These are phyloP conservation scores for Zapornia atra DNA, from an alignment of 2,113 vertebrate species.

Conservation along the genomic window DNA sequence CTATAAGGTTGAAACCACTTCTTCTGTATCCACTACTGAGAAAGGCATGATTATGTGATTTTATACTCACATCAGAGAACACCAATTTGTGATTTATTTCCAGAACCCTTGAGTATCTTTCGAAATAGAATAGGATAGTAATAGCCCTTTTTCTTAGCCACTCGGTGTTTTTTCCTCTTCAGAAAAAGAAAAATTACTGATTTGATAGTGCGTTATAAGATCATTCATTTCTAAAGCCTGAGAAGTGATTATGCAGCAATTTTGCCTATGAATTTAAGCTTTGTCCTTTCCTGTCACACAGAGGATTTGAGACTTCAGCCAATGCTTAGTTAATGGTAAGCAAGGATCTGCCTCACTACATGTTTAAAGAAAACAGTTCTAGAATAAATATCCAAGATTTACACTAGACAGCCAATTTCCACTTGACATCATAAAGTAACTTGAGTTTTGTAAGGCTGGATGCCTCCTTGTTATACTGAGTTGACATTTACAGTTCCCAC, in stretches of 20 bases:
- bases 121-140: neutral
- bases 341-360: neutral
- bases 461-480: neutral
- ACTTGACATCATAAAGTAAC: neutral
- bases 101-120: neutral
- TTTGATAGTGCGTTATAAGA: neutral
- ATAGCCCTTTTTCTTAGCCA: neutral
- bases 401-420: neutral
- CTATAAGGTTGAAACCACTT: neutral
- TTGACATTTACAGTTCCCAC: conserved; percentile 33
- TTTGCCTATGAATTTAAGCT: neutral
- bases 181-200: conserved; percentile 7
- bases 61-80: neutral
- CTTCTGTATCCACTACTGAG: neutral
- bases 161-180: neutral
- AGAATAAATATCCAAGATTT: conserved; percentile 14
- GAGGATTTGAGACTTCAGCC: neutral
- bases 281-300: neutral
- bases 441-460: neutral
- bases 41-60: neutral
- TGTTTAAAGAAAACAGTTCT: neutral
- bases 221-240: neutral
- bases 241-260: neutral
- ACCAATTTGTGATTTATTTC: neutral
- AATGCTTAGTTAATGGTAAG: neutral